Percentiles rank a stretch among this genome's conserved stretches.
Evolutionary conservation across 2,888 invertebrate genomes (phyloP).

Genomic region (Aspidiotus destructor): DNA sequence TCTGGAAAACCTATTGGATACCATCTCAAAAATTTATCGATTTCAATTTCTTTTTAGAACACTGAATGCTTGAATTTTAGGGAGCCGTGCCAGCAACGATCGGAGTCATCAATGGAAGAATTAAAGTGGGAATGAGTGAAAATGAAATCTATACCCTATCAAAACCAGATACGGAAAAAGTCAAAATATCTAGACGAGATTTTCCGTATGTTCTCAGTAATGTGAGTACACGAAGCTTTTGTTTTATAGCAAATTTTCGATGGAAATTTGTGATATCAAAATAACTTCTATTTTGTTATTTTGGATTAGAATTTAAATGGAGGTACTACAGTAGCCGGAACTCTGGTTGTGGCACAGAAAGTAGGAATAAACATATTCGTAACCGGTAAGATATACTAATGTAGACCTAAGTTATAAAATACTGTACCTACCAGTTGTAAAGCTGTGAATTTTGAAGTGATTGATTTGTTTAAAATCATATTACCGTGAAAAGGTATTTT

Average conservation of each 20-base stretch:
- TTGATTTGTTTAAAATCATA: too few species aligned
- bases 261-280: neutral
- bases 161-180: slow-evolving; percentile 44
- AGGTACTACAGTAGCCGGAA: slow-evolving; percentile 94
- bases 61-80: slow-evolving; percentile 42
- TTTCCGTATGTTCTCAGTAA: slow-evolving; percentile 64
- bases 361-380: slow-evolving; percentile 84
- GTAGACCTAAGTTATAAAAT: too few species aligned
- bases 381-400: slow-evolving; percentile 55
- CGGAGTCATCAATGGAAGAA: slow-evolving; percentile 70
- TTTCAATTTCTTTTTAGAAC: too few species aligned
- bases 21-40: too few species aligned
- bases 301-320: slow-evolving; percentile 53
- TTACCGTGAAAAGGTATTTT: neutral
- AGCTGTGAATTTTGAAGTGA: too few species aligned
- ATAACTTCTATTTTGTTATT: neutral
- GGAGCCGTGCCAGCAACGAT: slow-evolving; percentile 87
- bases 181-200: slow-evolving; percentile 85
- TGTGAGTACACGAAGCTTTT: slow-evolving; percentile 39
- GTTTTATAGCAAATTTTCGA: neutral
- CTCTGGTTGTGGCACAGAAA: slow-evolving; percentile 71
- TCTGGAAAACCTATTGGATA: too few species aligned
- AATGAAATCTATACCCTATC: slow-evolving; percentile 59
- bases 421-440: too few species aligned
- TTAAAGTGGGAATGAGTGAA: slow-evolving; percentile 65